A percentile compares a stretch with the other conserved stretches of the same genome.
Conservation (phyloP, 2,797 vertebrate species). For the Hozukius guyotensis region DNA sequence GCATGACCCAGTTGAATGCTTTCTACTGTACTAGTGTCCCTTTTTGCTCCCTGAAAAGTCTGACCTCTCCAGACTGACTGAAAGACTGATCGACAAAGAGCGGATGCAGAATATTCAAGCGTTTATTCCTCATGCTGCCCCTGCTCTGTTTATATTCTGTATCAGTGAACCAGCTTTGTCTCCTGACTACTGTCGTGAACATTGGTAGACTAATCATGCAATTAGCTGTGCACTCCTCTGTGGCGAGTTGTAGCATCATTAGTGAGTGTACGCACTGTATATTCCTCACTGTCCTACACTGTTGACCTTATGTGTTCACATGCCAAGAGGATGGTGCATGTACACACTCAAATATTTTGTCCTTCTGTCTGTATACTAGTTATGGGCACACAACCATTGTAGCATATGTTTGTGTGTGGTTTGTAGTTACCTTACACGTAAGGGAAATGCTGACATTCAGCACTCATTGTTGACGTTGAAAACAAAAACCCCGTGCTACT, state of each 20-base stretch:
- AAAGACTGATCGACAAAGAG: conserved; percentile 60
- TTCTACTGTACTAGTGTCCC: conserved; percentile 70
- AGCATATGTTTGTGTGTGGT: conserved; percentile 81
- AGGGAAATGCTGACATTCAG: conserved; percentile 79
- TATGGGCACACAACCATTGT: conserved; percentile 77
- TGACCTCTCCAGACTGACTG: conserved; percentile 66
- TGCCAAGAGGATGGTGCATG: conserved; percentile 55
- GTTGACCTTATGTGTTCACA: conserved; percentile 57
- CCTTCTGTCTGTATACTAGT: conserved; percentile 40
- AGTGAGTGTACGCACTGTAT: conserved; percentile 53
- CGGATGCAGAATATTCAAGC: conserved; percentile 64
- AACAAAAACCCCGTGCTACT: conserved; percentile 64
- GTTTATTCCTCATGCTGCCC: conserved; percentile 43
- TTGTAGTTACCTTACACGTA: conserved; percentile 60
- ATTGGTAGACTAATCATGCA: conserved; percentile 49
- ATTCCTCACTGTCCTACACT: conserved; percentile 58
- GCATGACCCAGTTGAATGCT: conserved; percentile 87
- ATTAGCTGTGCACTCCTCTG: conserved; percentile 53
- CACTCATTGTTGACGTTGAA: conserved; percentile 61
- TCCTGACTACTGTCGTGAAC: conserved; percentile 60
- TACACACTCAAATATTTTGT: conserved; percentile 47
- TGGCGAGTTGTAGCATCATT: conserved; percentile 72
- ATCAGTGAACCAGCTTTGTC: conserved; percentile 57
- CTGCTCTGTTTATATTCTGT: conserved; percentile 48
- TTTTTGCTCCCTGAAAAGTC: conserved; percentile 28